These are phyloP conservation scores for Malthinus seriepunctatus DNA, from an alignment of 2,888 invertebrate species.

Conservation along the genomic window DNA sequence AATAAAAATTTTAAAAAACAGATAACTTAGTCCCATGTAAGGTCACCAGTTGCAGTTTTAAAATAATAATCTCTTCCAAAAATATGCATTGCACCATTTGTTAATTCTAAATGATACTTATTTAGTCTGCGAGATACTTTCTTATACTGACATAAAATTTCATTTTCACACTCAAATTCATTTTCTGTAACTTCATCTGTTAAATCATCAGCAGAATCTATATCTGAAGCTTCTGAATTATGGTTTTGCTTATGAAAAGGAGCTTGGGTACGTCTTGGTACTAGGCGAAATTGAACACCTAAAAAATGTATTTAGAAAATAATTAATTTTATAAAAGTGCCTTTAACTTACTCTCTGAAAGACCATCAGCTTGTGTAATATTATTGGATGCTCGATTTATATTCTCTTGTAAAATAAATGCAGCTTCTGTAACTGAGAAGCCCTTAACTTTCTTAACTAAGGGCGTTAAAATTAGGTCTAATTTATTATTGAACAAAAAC, in stretches of 20 bases:
- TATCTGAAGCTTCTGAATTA: neutral
- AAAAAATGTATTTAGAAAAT: neutral
- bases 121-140: neutral
- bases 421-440: neutral
- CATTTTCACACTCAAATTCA: conserved; percentile 2
- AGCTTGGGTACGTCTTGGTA: neutral
- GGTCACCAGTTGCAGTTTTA: neutral
- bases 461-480: neutral
- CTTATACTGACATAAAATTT: neutral
- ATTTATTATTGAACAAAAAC: neutral
- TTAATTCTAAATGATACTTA: neutral
- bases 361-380: conserved; percentile 1
- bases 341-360: neutral
- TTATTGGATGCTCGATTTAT: neutral
- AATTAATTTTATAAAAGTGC: neutral
- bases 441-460: neutral
- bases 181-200: neutral
- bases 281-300: neutral
- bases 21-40: neutral
- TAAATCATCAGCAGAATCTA: conserved; percentile 10
- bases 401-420: neutral
- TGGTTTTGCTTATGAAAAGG: neutral
- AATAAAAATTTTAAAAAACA: neutral
- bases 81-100: conserved; percentile 2
- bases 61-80: conserved; percentile 9